phyloP scores from a whole-genome alignment of 2,113 vertebrate species.

The Perca fluviatilis region DNA sequence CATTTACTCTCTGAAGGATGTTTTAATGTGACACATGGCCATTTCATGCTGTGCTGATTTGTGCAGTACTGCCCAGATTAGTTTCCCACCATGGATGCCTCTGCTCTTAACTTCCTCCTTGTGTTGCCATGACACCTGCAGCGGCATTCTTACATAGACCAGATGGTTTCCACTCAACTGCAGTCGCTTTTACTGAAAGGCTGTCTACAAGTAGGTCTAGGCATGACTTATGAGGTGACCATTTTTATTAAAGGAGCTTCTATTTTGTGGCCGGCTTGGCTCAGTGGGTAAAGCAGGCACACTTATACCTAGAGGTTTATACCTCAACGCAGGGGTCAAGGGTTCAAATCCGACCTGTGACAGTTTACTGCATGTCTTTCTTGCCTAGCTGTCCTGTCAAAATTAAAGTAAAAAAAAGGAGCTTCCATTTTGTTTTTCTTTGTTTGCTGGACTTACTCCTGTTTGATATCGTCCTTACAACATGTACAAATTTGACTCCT shows the following conservation, averaged over 20 bases:
- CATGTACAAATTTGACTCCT: not conserved
- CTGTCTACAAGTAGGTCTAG: slow-evolving; percentile 23
- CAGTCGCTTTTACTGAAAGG: slow-evolving; percentile 23
- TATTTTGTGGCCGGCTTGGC: not conserved
- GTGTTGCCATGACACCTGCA: slow-evolving; percentile 68
- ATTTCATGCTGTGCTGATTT: slow-evolving; percentile 63
- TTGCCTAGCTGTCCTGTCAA: no score
- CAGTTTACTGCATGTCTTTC: no score
- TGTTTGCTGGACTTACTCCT: not conserved
- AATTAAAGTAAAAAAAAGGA: not conserved
- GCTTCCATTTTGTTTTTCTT: not conserved
- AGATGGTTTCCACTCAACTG: slow-evolving; percentile 59
- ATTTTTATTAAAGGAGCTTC: slow-evolving; percentile 1
- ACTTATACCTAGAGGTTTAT: no score
- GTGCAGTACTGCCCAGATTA: slow-evolving; percentile 41
- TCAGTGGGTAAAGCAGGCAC: no score
- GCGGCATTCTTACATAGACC: slow-evolving; percentile 59
- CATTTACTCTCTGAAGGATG: slow-evolving; percentile 32
- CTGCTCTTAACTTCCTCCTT: slow-evolving; percentile 62
- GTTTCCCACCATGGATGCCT: slow-evolving; percentile 61
- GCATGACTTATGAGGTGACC: slow-evolving; percentile 31
- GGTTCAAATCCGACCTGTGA: no score
- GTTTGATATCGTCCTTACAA: not conserved
- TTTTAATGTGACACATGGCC: slow-evolving; percentile 55
- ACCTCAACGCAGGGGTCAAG: no score